Evolutionary conservation across 2,888 invertebrate genomes (phyloP), one percentile per base, ranked within the genome.

Genomic region (Eurois occulta): DNA sequence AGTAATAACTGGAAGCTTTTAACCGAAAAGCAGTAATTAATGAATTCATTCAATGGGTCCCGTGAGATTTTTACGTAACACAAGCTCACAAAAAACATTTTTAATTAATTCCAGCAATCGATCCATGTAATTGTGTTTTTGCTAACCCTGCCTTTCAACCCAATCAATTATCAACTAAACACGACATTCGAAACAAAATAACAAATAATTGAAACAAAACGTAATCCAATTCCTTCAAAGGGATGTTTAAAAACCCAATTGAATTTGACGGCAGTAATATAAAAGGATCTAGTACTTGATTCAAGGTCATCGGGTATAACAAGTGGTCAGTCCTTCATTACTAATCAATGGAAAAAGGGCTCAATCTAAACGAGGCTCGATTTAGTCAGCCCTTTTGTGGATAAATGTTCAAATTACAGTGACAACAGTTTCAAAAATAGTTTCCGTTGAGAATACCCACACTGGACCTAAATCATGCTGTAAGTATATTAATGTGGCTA

Each of bases 291-390:
- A 78, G 70, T 72, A 73, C 62, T 86, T 73, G 78, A 75, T 64
- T 58, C 72, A 74, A 77, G 75, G 75, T 80, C 77, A 83, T 81
- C 82, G 79, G 68, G 73, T 65, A 72, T 87, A 86, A 83, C 77
- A 83, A 85, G 83, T 77, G 84, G 80, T 72, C 75, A 72, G 75
- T n/a, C 67, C 74, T 74, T 74, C 75, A 80, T 86, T 86, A 86
- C 78, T 80, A 74, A 66, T 77, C 72, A 77, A 72, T 66, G 74
- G 68, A 78, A 64, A 72, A 64, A 66, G 68, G 68, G 16, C 46
- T 64, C 72, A 80, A 78, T 77, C 80, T 83, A 67, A 43, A 5
- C 41, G 43, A 60, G 58, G 28, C 38, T 75, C 70, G 38, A 55
- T 48, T 81, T 72, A 75, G 64, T 58, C 11, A 41, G 46, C 46